A percentile compares a stretch with the other conserved stretches of the same genome.
Evolutionary conservation across 2,888 invertebrate species (phyloP).

Genomic region (Drosophila leonis): DNA sequence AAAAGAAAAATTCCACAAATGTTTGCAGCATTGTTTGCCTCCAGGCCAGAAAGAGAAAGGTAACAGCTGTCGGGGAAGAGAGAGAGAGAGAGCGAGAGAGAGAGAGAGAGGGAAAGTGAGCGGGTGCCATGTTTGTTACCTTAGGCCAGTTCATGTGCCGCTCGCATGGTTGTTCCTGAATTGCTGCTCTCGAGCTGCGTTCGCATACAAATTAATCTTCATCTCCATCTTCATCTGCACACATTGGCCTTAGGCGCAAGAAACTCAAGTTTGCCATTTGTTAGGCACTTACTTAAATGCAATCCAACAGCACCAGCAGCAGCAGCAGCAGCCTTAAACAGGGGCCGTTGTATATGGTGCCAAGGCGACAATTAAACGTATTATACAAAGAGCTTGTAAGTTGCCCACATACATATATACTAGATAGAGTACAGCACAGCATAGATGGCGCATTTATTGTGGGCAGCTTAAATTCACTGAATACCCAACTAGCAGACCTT

Average conservation of each 20-base stretch:
- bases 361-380: constrained; percentile 36
- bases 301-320: constrained; percentile 8
- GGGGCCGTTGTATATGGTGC: constrained; percentile 2
- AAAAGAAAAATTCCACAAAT: constrained; percentile 56
- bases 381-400: constrained; percentile 7
- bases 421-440: not conserved
- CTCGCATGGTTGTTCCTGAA: constrained; percentile 37
- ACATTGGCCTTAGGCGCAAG: constrained; percentile 42
- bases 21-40: constrained; percentile 57
- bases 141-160: constrained; percentile 36
- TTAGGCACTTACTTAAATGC: constrained; percentile 56
- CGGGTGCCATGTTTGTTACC: constrained; percentile 54
- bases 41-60: not conserved
- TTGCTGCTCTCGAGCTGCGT: constrained; percentile 52
- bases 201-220: constrained; percentile 74
- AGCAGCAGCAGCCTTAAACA: not conserved
- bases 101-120: not conserved
- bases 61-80: not conserved
- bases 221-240: constrained; percentile 47
- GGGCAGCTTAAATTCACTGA: not conserved
- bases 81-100: not conserved
- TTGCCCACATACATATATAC: not conserved
- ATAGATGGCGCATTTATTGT: not conserved
- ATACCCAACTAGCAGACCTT: not conserved
- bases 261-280: constrained; percentile 65